Evolutionary conservation across 2,113 vertebrate species (phyloP).

Genomic region (Amia ocellicauda): DNA sequence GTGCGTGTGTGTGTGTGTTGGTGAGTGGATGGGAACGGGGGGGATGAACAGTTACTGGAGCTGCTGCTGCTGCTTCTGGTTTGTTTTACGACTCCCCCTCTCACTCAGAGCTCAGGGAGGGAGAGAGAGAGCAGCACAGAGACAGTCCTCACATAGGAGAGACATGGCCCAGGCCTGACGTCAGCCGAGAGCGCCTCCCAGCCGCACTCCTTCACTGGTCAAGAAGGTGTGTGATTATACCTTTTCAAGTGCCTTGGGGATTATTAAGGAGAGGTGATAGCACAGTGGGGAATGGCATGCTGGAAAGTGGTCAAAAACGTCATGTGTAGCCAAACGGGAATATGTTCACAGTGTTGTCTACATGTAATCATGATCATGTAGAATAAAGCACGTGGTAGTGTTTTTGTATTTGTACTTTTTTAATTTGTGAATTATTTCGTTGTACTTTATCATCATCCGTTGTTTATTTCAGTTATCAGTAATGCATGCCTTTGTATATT

Average conservation of each 20-base stretch:
- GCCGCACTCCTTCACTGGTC: conserved; percentile 6
- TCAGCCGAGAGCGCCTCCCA: conserved; percentile 54
- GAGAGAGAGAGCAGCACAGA: conserved; percentile 54
- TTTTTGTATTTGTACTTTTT: too few species aligned
- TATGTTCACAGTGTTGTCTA: too few species aligned
- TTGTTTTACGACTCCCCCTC: conserved; percentile 55
- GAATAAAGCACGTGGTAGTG: too few species aligned
- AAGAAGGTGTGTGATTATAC: not conserved
- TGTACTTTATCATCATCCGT: too few species aligned
- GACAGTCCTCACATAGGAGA: conserved; percentile 48
- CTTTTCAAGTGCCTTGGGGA: not conserved
- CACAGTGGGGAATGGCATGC: not conserved
- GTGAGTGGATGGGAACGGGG: conserved; percentile 54
- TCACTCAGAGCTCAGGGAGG: conserved; percentile 57
- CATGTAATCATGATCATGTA: too few species aligned
- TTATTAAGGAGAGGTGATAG: too few species aligned
- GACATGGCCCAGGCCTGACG: conserved; percentile 53
- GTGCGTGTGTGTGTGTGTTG: conserved; percentile 33
- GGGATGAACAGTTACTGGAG: conserved; percentile 58
- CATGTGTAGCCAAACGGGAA: not conserved
- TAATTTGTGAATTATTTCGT: too few species aligned
- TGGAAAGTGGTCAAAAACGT: not conserved
- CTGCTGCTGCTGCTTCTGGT: conserved; percentile 47
- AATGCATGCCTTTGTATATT: too few species aligned
- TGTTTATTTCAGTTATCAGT: too few species aligned